Percentiles rank a stretch among this genome's conserved stretches.
phyloP scores from a whole-genome alignment of 2,797 vertebrate species.

The Dermochelys coriacea region DNA sequence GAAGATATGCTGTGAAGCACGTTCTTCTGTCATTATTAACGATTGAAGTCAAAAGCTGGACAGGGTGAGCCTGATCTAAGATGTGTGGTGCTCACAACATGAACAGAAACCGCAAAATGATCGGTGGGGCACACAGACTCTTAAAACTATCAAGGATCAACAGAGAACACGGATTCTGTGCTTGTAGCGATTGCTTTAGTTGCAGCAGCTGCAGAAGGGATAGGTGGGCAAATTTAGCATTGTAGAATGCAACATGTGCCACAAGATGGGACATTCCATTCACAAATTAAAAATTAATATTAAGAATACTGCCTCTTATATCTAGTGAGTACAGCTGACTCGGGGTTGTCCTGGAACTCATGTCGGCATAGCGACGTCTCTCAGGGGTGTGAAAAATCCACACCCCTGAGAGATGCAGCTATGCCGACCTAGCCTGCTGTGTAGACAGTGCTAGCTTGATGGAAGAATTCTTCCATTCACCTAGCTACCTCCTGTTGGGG shows the following conservation, averaged over 20 bases:
- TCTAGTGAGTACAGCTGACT: constrained; percentile 39
- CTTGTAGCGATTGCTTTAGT: neutral
- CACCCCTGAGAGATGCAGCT: neutral
- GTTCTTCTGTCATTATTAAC: constrained; percentile 65
- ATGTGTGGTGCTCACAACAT: constrained; percentile 31
- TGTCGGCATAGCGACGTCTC: neutral
- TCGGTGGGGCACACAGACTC: neutral
- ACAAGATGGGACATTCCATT: constrained; percentile 70
- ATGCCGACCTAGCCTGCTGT: neutral
- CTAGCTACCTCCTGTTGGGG: neutral
- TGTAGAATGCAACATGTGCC: constrained; percentile 67
- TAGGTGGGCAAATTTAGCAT: neutral
- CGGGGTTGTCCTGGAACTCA: neutral
- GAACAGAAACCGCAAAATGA: constrained; percentile 64
- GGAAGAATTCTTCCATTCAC: neutral
- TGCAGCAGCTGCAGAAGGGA: neutral
- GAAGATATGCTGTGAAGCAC: constrained; percentile 69
- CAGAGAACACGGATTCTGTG: neutral
- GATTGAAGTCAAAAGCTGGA: constrained; percentile 75
- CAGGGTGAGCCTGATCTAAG: constrained; percentile 53
- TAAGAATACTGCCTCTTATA: constrained; percentile 52
- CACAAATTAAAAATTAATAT: constrained; percentile 49
- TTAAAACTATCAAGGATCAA: neutral
- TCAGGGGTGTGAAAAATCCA: neutral
- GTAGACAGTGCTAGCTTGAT: neutral